Evolutionary conservation across 2,113 vertebrate species (phyloP), one percentile per base, ranked within the genome.

Genomic region (Numenius arquata): DNA sequence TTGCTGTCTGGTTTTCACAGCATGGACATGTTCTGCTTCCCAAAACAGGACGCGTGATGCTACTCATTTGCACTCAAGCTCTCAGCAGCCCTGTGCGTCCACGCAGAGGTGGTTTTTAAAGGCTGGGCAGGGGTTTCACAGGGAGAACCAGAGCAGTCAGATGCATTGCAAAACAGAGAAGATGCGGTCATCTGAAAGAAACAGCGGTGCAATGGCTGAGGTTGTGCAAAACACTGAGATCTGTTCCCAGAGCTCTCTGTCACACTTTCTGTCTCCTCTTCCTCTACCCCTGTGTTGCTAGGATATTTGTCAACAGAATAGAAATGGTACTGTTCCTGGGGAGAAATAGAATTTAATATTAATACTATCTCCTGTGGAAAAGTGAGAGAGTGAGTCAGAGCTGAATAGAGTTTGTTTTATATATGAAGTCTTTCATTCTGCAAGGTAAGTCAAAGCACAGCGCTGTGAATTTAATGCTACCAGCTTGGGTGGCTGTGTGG

Each of bases 251-350:
- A 78, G 65, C 36, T 84, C 68, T 76, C 83, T 88, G 74, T 90
- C 71, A 79, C 85, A 58, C 21, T 93, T 83, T 73, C n/a, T 85
- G 58, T 72, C 78, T 91, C 52, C 62, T 90, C 66, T 85, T 77
- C 45, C 75, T 75, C 59, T 84, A 34, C 47, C 41, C 20, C 20
- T 62, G 36, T 48, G 95, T 97, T 97, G 97, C 95, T 94, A 97
- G 80, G 95, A 76, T 98, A 97, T 96, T 95, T 95, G 90, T 98
- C 97, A 97, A 97, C 90, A 95, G 77, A 93, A 74, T 83, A 77
- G 81, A 87, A 93, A 88, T 86, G 18, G 77, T 80, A 71, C 41
- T 50, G 62, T 61, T 88, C 55, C 58, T 27, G 17, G 40, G 73
- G 84, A 90, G 88, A 96, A 95, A 95, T 32, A 40, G 71, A 72